Conservation (phyloP, 2,888 invertebrate species). For the Parapristionchus giblindavisi region DNA sequence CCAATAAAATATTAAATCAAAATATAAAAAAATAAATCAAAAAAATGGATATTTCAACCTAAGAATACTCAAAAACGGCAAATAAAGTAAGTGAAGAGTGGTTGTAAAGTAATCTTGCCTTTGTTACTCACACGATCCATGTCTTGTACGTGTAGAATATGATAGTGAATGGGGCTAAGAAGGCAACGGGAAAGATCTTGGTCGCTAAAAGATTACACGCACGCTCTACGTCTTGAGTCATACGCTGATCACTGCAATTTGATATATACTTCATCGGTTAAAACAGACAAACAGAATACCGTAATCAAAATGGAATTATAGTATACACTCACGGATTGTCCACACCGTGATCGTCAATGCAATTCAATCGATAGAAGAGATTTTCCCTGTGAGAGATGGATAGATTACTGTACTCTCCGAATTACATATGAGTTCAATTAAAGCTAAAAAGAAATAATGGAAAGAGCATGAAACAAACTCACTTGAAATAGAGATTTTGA, state of each 20-base stretch:
- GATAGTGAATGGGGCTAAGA: constrained; percentile 73
- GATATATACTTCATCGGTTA: neutral
- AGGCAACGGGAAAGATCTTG: constrained; percentile 51
- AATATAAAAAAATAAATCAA: neutral
- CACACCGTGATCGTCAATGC: constrained; percentile 71
- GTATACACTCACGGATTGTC: constrained; percentile 73
- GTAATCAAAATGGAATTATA: neutral
- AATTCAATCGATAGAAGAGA: constrained; percentile 73
- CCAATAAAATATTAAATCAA: neutral
- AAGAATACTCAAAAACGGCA: neutral
- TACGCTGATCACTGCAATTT: constrained; percentile 73
- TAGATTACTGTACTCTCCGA: neutral
- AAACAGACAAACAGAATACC: neutral
- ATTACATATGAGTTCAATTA: too few relatives aligned
- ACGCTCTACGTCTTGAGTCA: constrained; percentile 74
- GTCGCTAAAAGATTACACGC: constrained; percentile 71
- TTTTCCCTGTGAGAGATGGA: constrained; percentile 59
- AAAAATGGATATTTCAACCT: neutral
- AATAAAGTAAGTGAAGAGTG: too few relatives aligned
- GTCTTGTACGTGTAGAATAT: constrained; percentile 74
- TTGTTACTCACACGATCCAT: constrained; percentile 70
- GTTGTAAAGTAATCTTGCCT: too few relatives aligned
- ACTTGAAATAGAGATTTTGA: constrained; percentile 72
- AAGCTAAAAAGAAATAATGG: neutral
- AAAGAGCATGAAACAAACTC: neutral